phyloP scores from a whole-genome alignment of 2,888 invertebrate genomes.

The Eupithecia dodoneata region DNA sequence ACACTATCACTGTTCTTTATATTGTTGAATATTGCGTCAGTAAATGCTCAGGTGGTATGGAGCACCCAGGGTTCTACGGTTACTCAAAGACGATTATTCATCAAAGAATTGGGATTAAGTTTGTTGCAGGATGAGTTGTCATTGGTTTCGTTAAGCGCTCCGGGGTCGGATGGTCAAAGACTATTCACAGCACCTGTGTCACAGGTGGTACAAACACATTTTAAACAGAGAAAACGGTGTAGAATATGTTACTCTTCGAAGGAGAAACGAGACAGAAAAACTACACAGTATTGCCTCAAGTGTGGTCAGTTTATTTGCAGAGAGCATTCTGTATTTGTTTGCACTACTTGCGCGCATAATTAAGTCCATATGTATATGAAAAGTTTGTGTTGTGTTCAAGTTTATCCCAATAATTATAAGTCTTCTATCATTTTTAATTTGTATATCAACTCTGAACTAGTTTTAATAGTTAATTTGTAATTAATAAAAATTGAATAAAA shows the following conservation, averaged over 20 bases:
- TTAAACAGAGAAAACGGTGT: slow-evolving; percentile 61
- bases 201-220: slow-evolving; percentile 37
- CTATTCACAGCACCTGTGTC: slow-evolving; percentile 39
- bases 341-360: slow-evolving; percentile 58
- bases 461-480: too few relatives aligned
- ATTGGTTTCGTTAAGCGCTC: slow-evolving; percentile 38
- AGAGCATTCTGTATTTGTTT: slow-evolving; percentile 69
- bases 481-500: too few relatives aligned
- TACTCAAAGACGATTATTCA: slow-evolving; percentile 65
- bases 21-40: slow-evolving; percentile 72
- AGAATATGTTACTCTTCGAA: slow-evolving; percentile 60
- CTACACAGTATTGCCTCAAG: slow-evolving; percentile 66
- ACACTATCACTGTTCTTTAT: slow-evolving; percentile 73
- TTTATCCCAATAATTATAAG: background rate
- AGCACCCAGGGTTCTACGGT: slow-evolving; percentile 57
- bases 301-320: slow-evolving; percentile 71
- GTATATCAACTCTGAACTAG: too few relatives aligned
- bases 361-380: background rate
- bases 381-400: background rate
- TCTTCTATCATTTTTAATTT: background rate
- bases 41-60: slow-evolving; percentile 78
- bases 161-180: slow-evolving; percentile 40
- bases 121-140: slow-evolving; percentile 55
- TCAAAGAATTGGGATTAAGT: slow-evolving; percentile 67
- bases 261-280: slow-evolving; percentile 67